Conservation (phyloP, 1,140 invertebrate genomes). For the Mya arenaria region DNA sequence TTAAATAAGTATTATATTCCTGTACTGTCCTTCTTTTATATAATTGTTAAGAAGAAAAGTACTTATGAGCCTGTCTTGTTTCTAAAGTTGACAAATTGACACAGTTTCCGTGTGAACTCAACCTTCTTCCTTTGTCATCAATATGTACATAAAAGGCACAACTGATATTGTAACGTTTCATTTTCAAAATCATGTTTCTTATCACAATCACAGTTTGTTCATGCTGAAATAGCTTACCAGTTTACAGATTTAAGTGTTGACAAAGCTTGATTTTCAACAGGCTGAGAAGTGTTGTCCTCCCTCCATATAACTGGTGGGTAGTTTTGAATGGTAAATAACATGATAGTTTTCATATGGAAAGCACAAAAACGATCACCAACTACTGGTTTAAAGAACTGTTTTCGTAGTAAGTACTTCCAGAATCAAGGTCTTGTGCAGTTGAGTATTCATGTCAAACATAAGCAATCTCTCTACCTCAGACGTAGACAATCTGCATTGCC, state of each 20-base stretch:
- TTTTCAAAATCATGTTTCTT: neutral
- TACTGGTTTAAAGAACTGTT: neutral
- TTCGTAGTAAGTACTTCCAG: neutral
- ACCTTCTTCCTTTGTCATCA: neutral
- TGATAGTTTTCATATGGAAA: neutral
- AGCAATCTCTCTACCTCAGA: neutral
- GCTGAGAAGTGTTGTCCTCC: neutral
- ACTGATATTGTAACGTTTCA: too few relatives aligned
- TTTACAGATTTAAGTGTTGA: neutral
- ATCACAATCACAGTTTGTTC: neutral
- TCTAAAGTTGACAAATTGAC: neutral
- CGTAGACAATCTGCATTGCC: neutral
- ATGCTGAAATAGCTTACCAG: neutral
- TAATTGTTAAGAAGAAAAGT: neutral
- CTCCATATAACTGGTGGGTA: neutral
- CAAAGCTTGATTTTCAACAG: neutral
- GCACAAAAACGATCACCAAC: neutral
- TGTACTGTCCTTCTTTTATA: too few relatives aligned
- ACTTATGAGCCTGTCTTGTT: too few relatives aligned
- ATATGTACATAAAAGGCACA: neutral
- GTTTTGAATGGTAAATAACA: neutral
- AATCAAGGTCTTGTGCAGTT: neutral
- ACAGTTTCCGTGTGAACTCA: neutral
- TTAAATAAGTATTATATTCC: too few relatives aligned
- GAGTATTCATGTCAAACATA: neutral